Evolutionary conservation across 2,113 vertebrate species (phyloP), one percentile per base, ranked within the genome.

Genomic region (Lanius ludovicianus): DNA sequence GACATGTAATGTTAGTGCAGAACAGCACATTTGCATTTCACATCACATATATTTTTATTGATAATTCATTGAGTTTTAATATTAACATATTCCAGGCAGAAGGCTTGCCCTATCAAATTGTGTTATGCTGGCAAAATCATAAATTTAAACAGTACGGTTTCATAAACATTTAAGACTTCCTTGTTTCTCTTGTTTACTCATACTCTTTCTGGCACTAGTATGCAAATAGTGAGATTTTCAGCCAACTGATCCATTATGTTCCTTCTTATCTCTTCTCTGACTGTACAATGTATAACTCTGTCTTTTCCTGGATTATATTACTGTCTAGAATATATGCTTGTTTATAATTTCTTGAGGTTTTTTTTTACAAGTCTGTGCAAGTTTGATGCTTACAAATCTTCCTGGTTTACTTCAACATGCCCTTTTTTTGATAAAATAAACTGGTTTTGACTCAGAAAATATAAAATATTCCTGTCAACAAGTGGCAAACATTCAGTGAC

Each of bases 1-100:
- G 9, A 15, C 0, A 0, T 70, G 27, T 10, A 41, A 22, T 12
- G 3, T 50, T 24, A 69, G 22, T 5, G 41, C 19, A 55, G 13
- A 62, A 47, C 11, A 74, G 57, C 5, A 18, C 0, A 10, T 57
- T 79, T 79, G 33, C 23, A 28, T 81, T 85, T 70, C 30, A 7
- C 41, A 13, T 52, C 25, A 33, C 15, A 6, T 33, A 35, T 22
- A 4, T 23, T 60, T 65, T 47, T 70, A 35, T 28, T 52, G 42
- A 33, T 63, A 52, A 65, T 19, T 16, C 49, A 39, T 25, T 37
- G 18, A 7, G 5, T 9, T 69, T 64, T 41, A 55, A 56, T 31
- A 56, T 39, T 46, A 50, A 30, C 16, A 67, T 41, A 35, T 59
- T 84, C 30, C 70, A 52, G 27, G 46, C 27, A 53, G 62, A 83